Evolutionary conservation across 2,888 invertebrate species (phyloP), one percentile per base, ranked within the genome.

Genomic region (Ferdinandea cuprea): DNA sequence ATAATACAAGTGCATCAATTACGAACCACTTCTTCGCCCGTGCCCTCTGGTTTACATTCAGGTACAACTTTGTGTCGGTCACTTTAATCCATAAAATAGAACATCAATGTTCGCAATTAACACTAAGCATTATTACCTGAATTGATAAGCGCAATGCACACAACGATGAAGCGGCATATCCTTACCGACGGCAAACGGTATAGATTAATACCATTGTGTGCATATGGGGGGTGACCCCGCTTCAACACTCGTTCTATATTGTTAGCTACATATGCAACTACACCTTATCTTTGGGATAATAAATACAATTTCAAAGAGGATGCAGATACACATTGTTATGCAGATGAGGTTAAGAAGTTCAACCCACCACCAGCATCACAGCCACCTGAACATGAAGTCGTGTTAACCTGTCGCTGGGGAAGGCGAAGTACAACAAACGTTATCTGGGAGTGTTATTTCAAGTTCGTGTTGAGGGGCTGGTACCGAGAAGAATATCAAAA

Each of bases 281-380:
- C 52, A 46, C 54, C 52, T 37, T 48, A 32, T 56, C 56, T 37
- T 56, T 11, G 19, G 48, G 25, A 48, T 73, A 65, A 56, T 73
- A 65, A 73, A 73, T 65, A 46, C 56, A 73, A 65, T 56, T 65
- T 37, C 56, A 56, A 46, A 65, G 56, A 40, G 46, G 56, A 65
- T 40, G 15, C 56, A 58, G 28, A 11, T 56, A 40, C 17, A 9
- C 73, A 56, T 74, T 65, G 50, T 65, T 56, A 74, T 74, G 56
- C 48, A 74, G 56, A 56, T 58, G 44, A 48, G 59, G 71, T 37
- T 50, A 52, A 50, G 52, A 19, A 50, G 50, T 50, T 63, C 28
- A 28, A 11, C 32, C 35, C 35, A 42, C 32, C 15, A 44, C 17
- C 17, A 40, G n/a, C n/a, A n/a, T n/a, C n/a, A n/a, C 11, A 35